Evolutionary conservation across 2,888 invertebrate genomes (phyloP).

Genomic region (Pimpla rufipes): DNA sequence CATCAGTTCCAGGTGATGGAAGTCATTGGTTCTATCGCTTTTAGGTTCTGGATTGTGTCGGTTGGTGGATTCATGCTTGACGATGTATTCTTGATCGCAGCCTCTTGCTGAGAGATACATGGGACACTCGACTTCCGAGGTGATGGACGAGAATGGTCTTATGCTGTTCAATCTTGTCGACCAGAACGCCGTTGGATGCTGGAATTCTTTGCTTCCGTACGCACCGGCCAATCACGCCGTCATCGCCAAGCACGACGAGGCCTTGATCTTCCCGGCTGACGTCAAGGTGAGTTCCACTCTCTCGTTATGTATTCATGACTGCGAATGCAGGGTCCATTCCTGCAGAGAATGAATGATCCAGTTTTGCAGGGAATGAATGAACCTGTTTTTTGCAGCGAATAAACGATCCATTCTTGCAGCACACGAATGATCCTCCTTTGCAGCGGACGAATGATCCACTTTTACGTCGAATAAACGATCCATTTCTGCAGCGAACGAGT

Average conservation of each 20-base stretch:
- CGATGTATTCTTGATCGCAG: constrained; percentile 68
- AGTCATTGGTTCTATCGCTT: not conserved
- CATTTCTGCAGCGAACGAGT: too few species aligned
- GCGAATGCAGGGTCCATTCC: too few species aligned
- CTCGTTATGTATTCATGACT: too few species aligned
- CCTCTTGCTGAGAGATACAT: constrained; percentile 88
- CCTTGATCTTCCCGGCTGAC: constrained; percentile 92
- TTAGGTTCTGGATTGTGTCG: not conserved
- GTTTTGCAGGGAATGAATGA: too few species aligned
- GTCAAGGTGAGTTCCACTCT: constrained; percentile 87
- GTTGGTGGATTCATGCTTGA: not conserved
- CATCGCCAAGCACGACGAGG: constrained; percentile 91
- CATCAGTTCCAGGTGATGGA: constrained; percentile 88
- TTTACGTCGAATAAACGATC: too few species aligned
- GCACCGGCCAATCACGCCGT: constrained; percentile 89
- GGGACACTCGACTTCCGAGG: constrained; percentile 90
- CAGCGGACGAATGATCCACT: too few species aligned
- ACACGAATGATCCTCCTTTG: too few species aligned
- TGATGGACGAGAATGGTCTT: constrained; percentile 91
- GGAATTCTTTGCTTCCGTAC: constrained; percentile 90
- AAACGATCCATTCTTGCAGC: too few species aligned
- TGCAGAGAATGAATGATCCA: too few species aligned
- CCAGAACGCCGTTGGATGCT: constrained; percentile 93
- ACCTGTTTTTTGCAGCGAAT: not conserved
- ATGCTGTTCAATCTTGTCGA: constrained; percentile 93